Percentiles rank a stretch among this genome's conserved stretches.
phyloP scores from a whole-genome alignment of 2,888 invertebrate genomes.

The Ophion ellenae region DNA sequence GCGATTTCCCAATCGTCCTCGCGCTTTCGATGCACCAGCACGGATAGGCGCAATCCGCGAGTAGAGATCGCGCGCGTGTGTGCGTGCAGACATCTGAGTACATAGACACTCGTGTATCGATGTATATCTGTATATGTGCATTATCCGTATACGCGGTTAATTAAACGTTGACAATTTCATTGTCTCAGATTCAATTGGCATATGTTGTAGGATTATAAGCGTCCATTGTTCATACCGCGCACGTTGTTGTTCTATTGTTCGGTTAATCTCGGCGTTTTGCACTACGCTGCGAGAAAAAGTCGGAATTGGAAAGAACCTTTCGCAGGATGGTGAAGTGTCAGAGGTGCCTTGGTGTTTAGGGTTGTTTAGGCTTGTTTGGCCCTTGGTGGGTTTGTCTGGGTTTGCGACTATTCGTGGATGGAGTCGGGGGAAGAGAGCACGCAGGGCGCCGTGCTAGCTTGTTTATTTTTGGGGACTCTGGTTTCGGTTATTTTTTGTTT shows the following conservation, averaged over 20 bases:
- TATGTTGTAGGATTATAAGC: conserved; percentile 53
- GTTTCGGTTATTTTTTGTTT: too few species aligned
- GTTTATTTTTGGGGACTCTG: too few species aligned
- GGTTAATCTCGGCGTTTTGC: not conserved
- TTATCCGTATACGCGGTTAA: conserved; percentile 25
- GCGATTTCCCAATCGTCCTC: conserved; percentile 57
- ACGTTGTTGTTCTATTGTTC: conserved; percentile 50
- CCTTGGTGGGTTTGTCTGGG: too few species aligned
- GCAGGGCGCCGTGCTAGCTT: too few species aligned
- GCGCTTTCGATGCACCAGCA: conserved; percentile 41
- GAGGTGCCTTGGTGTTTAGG: too few species aligned
- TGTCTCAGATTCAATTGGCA: conserved; percentile 59
- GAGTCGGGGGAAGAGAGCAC: too few species aligned
- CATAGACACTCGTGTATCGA: not conserved
- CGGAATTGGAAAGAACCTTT: not conserved
- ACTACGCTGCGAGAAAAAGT: not conserved
- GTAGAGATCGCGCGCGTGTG: conserved; percentile 23
- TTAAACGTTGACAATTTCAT: conserved; percentile 52
- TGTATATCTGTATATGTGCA: conserved; percentile 1
- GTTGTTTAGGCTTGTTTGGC: too few species aligned
- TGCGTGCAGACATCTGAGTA: not conserved
- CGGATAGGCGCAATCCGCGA: conserved; percentile 28
- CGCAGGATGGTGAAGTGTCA: not conserved
- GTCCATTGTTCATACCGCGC: conserved; percentile 48
- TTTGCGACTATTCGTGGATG: not conserved